Percentiles rank a stretch among this genome's conserved stretches.
Conservation (phyloP, 2,797 vertebrate genomes). For the Amazonetta brasiliensis region DNA sequence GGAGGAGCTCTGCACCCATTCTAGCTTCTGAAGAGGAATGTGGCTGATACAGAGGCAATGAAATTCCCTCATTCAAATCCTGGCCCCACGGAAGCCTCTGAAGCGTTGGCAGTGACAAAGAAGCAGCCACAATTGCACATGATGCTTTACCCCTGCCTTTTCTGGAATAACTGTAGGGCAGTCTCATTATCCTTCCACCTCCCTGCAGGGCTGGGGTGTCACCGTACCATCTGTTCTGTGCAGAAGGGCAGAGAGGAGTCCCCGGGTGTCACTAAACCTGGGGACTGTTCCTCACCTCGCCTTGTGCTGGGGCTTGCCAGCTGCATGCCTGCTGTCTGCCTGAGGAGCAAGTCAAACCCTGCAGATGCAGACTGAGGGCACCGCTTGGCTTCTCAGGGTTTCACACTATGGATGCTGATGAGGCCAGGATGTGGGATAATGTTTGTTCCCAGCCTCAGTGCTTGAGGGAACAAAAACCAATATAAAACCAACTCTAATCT, state of each 20-base stretch:
- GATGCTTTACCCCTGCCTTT: not conserved
- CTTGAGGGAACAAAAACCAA: constrained; percentile 21
- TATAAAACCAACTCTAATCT: constrained; percentile 20
- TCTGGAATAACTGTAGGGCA: not conserved
- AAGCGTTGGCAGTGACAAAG: not conserved
- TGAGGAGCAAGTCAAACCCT: not conserved
- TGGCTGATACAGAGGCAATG: not conserved
- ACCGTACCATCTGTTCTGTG: not conserved
- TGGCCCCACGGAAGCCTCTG: not conserved
- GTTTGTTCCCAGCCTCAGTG: constrained; percentile 32
- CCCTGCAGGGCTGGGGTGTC: not conserved
- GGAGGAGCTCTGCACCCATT: not conserved
- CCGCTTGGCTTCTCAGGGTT: not conserved
- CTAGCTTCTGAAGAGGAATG: not conserved
- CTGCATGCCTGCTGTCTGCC: not conserved
- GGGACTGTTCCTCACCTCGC: not conserved
- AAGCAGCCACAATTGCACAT: not conserved
- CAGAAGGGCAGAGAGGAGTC: not conserved
- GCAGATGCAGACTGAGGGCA: not conserved
- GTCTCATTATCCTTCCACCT: not conserved
- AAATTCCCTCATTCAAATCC: not conserved
- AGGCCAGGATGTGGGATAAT: constrained; percentile 20
- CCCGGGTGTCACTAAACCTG: not conserved
- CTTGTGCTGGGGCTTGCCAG: not conserved
- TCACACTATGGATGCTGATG: not conserved